Base-by-base conservation (phyloP, 2,113 vertebrate genomes). In the Spea bombifrons region DNA sequence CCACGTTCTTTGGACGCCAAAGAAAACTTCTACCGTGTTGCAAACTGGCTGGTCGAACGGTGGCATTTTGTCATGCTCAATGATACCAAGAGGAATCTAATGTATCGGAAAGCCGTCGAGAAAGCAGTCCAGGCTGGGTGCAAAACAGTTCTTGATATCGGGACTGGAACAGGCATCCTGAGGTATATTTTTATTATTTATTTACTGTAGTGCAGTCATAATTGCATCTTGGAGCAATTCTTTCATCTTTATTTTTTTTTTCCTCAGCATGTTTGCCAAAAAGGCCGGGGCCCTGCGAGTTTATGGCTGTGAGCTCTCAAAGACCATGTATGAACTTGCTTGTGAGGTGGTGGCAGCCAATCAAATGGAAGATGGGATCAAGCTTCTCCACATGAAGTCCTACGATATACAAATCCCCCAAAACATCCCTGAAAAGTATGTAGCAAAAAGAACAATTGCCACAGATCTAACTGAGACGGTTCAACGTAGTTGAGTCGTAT, bases 61-160 rank as follows among this genome's bases (percentile, higher is more conserved):
- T 99, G 97, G 97, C 97, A 99, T 83, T 99, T 98, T 88, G 87
- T 98, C 43, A 99, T 99, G 97, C 96, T 99, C 71, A 99, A 99
- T 0, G 97, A 99, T 83, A 88, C 81, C n/a, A 91, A 84, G 66
- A 93, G 96, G 83, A 99, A 99, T 84, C 86, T 82, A n/a, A 89
- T 93, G 73, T 99, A 98, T 85, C 92, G 95, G 15, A 90, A 91
- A 81, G 97, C 97, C 47, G 95, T 99, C 53, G 92, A 95, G 85
- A 95, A 89, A 1, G 95, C 95, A 0, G 92, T 98, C 48, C 52
- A 0, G 69, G 89, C 85, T 0, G 97, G 97, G 8, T 95, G 91
- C 84, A 91, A 7, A 80, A 94, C 93, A 44, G 95, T 99, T 81
- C 89, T 99, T 72, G 97, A 99, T 84, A 97, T 99, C 77, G 97